A percentile compares a stretch with the other conserved stretches of the same genome.
Evolutionary conservation across 2,797 vertebrate species (phyloP).

Genomic region (Ispidina lecontei): DNA sequence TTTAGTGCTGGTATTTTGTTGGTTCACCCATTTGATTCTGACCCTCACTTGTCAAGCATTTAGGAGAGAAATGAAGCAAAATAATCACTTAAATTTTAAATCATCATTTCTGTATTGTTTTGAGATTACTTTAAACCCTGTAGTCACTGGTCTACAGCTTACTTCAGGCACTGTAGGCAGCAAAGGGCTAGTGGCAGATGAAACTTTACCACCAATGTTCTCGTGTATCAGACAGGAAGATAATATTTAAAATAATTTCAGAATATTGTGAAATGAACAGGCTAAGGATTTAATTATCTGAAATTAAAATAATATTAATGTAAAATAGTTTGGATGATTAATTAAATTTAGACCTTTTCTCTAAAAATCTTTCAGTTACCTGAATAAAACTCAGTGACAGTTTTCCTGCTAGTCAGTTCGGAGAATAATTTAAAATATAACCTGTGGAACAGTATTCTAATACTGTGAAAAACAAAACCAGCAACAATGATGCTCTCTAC

Average conservation of each 20-base stretch:
- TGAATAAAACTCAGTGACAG: not conserved
- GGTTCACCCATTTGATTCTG: not conserved
- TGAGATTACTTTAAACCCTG: not conserved
- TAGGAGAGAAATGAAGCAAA: conserved; percentile 14
- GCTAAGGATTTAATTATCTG: not conserved
- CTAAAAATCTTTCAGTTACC: conserved; percentile 9
- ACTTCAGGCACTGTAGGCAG: not conserved
- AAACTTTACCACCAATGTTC: not conserved
- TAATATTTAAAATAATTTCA: not conserved
- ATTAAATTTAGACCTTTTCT: not conserved
- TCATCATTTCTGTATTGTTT: conserved; percentile 3
- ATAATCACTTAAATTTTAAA: conserved; percentile 11
- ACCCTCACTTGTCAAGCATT: not conserved
- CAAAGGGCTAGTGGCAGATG: not conserved
- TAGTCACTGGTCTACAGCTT: not conserved
- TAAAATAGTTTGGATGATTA: conserved; percentile 6
- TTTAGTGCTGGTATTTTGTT: not conserved
- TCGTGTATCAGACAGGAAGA: not conserved
- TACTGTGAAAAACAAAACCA: not conserved
- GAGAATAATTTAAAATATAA: not conserved
- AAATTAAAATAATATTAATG: not conserved
- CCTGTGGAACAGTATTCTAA: not conserved
- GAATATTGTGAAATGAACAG: not conserved
- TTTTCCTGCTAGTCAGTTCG: not conserved
- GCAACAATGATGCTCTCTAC: rapidly evolving